These are phyloP conservation scores for Scytalopus superciliaris DNA, from an alignment of 2,113 vertebrate species.

Conservation along the genomic window DNA sequence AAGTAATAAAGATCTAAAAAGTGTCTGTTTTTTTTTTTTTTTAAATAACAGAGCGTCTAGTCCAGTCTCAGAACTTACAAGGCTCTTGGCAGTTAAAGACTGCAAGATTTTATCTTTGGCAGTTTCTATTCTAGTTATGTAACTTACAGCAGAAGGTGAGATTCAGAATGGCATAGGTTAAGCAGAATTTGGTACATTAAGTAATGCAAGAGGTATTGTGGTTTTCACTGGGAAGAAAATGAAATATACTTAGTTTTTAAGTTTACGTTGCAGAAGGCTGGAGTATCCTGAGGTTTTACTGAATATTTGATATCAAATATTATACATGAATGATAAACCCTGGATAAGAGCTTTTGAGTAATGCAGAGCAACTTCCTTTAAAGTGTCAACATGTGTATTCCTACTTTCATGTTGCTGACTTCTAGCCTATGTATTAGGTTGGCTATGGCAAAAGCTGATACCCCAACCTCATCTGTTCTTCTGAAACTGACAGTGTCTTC, in stretches of 20 bases:
- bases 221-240: neutral
- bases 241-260: neutral
- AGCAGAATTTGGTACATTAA: neutral
- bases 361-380: neutral
- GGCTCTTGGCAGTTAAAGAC: neutral
- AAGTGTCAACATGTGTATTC: neutral
- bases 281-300: neutral
- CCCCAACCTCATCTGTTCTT: neutral
- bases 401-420: neutral
- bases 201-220: neutral
- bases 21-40: neutral
- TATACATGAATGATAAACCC: neutral
- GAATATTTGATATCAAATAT: neutral
- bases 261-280: neutral
- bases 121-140: neutral
- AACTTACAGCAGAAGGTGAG: neutral
- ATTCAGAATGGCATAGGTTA: neutral
- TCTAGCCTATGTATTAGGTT: rapidly evolving
- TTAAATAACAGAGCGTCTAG: neutral
- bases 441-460: neutral
- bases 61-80: neutral
- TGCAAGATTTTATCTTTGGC: neutral
- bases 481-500: neutral
- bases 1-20: neutral
- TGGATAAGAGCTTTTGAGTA: neutral